Evolutionary conservation across 2,797 vertebrate species (phyloP).

Genomic region (Lepilemur ruficaudatus): DNA sequence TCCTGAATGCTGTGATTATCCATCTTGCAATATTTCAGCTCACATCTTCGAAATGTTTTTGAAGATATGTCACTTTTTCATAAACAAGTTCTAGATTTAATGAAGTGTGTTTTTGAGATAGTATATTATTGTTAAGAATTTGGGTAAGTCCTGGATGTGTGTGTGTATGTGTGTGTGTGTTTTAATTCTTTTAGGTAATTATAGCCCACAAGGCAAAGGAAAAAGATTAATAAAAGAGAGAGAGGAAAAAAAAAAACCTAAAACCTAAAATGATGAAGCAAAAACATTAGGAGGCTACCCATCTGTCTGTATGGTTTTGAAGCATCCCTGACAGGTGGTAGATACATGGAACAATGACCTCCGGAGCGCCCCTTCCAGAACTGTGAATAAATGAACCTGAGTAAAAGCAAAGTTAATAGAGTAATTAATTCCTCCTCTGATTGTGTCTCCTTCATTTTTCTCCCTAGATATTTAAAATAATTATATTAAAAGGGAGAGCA

Average conservation of each 20-base stretch:
- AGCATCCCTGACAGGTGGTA: slow-evolving; percentile 50
- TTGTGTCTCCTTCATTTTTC: slow-evolving; percentile 56
- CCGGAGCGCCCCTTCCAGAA: slow-evolving; percentile 16
- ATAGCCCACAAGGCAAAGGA: neutral
- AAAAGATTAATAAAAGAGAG: slow-evolving; percentile 26
- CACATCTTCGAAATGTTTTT: slow-evolving; percentile 22
- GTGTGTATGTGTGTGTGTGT: neutral
- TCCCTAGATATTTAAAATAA: slow-evolving; percentile 75
- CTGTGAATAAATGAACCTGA: slow-evolving; percentile 51
- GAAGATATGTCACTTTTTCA: neutral
- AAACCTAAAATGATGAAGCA: neutral
- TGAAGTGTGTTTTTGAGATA: neutral
- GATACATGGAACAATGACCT: slow-evolving; percentile 32
- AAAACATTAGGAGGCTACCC: neutral
- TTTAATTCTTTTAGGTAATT: neutral
- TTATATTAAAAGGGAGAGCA: slow-evolving; percentile 79
- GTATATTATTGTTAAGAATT: neutral
- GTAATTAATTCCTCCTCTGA: slow-evolving; percentile 75
- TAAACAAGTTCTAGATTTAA: slow-evolving; percentile 27
- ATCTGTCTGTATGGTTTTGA: slow-evolving; percentile 21
- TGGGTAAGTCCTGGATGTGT: neutral
- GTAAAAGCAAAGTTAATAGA: slow-evolving; percentile 66
- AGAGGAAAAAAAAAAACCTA: neutral
- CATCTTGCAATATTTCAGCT: neutral
- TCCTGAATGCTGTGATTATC: neutral